phyloP scores from a whole-genome alignment of 37 sponge, comb jelly and placozoan species.

The Agelas oroides region DNA sequence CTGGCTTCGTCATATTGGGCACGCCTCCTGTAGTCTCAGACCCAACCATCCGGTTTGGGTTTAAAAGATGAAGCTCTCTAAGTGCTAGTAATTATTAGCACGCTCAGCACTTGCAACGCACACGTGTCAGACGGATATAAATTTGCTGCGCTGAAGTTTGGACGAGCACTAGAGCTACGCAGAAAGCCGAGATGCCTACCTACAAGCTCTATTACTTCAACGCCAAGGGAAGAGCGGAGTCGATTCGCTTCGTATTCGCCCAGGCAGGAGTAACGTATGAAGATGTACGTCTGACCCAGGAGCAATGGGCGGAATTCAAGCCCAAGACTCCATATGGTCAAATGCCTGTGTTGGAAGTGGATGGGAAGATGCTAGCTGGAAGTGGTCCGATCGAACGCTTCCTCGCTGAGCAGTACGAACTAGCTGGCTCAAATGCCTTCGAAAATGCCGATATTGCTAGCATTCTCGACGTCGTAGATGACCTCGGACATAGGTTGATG shows the following conservation, averaged over 20 bases:
- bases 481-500: slow-evolving; percentile 1
- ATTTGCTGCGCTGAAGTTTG: too few relatives aligned
- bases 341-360: slow-evolving; percentile 57
- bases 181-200: slow-evolving; percentile 20
- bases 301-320: slow-evolving; percentile 45
- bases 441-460: slow-evolving; percentile 65
- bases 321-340: slow-evolving; percentile 52
- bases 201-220: slow-evolving; percentile 73
- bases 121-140: too few relatives aligned
- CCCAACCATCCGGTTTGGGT: too few relatives aligned
- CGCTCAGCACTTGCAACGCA: too few relatives aligned
- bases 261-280: slow-evolving; percentile 55
- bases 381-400: slow-evolving; percentile 39
- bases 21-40: too few relatives aligned
- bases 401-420: slow-evolving; percentile 45
- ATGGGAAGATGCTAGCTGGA: slow-evolving; percentile 64
- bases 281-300: slow-evolving; percentile 29
- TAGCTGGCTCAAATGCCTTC: slow-evolving; percentile 50
- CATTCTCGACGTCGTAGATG: slow-evolving; percentile 52
- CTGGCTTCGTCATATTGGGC: too few relatives aligned
- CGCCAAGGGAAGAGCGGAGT: slow-evolving; percentile 48
- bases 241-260: slow-evolving; percentile 40
- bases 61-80: too few relatives aligned
- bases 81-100: too few relatives aligned
- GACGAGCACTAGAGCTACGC: too few relatives aligned